Percentiles rank a stretch among this genome's conserved stretches.
phyloP scores from a whole-genome alignment of 2,797 vertebrate species.

The Phataginus tricuspis region DNA sequence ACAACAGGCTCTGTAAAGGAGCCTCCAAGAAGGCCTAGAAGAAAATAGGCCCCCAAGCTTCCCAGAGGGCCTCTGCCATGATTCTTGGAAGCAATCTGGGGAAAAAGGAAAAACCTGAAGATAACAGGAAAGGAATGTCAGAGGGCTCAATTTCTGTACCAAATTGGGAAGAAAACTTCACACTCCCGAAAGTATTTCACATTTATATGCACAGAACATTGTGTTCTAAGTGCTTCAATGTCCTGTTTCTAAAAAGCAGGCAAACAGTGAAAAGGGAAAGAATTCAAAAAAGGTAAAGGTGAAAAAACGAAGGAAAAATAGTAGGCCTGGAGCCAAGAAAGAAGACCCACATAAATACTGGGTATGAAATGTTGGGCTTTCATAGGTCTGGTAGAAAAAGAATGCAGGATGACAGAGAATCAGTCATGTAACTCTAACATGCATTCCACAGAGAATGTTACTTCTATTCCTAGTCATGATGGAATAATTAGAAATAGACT shows the following conservation, averaged over 20 bases:
- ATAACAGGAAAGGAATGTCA: neutral
- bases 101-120: neutral
- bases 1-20: neutral
- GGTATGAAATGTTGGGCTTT: neutral
- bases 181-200: constrained; percentile 45
- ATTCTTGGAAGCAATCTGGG: neutral
- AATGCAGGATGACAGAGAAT: neutral
- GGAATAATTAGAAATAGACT: neutral
- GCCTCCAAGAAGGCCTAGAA: neutral
- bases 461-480: neutral
- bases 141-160: neutral
- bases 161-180: constrained; percentile 42
- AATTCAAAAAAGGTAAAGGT: constrained; percentile 27
- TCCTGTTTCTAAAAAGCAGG: constrained; percentile 54
- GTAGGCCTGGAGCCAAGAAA: neutral
- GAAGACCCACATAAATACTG: neutral
- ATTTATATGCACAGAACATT: neutral
- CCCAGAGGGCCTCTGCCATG: neutral
- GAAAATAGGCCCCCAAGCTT: neutral
- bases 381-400: neutral
- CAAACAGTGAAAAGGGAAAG: constrained; percentile 48
- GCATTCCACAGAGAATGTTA: neutral
- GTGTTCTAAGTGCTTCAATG: neutral
- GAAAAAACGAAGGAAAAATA: constrained; percentile 26
- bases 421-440: neutral